These are phyloP conservation scores for Ctenosaura bakeri DNA, from an alignment of 2,797 vertebrate genomes.

Conservation along the genomic window DNA sequence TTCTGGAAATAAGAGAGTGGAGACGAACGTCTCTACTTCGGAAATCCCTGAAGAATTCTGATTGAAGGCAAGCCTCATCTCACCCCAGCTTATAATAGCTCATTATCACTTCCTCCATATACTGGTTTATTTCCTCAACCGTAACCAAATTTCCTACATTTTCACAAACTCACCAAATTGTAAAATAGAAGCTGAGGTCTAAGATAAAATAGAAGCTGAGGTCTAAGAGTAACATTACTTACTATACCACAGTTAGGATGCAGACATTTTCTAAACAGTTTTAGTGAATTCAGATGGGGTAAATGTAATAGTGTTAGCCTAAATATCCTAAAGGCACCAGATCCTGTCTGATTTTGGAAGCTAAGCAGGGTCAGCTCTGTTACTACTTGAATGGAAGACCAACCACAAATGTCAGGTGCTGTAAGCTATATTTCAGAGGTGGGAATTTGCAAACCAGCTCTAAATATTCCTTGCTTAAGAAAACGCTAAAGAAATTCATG, in stretches of 20 bases:
- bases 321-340: too few relatives aligned
- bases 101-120: not conserved
- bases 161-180: not conserved
- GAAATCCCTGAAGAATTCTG: not conserved
- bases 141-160: not conserved
- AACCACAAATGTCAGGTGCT: too few relatives aligned
- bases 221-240: not conserved
- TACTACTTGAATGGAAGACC: too few relatives aligned
- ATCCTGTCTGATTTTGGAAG: too few relatives aligned
- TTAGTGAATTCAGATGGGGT: not conserved
- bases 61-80: not conserved
- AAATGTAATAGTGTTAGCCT: too few relatives aligned
- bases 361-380: too few relatives aligned
- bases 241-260: too few relatives aligned
- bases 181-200: not conserved
- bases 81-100: not conserved
- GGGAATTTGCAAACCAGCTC: too few relatives aligned
- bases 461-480: too few relatives aligned
- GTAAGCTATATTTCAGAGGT: too few relatives aligned
- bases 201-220: not conserved
- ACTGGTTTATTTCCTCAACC: not conserved
- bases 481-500: too few relatives aligned
- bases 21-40: not conserved
- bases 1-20: not conserved
- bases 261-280: not conserved